Evolutionary conservation across 2,888 invertebrate genomes (phyloP).

Genomic region (Pycnomerus fuliginosus): DNA sequence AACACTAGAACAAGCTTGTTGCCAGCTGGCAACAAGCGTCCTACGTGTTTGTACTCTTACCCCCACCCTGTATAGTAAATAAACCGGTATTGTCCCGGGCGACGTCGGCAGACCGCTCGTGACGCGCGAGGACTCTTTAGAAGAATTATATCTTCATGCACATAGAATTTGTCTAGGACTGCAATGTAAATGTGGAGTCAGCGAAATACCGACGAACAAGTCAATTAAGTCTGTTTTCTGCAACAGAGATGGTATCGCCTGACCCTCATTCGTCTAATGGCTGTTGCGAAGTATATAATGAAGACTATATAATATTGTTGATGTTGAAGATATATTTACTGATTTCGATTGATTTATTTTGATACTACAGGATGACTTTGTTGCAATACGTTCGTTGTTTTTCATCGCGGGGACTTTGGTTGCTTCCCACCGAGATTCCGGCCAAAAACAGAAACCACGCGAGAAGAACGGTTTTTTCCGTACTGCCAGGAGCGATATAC

Average conservation of each 20-base stretch:
- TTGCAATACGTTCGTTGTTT: conserved; percentile 39
- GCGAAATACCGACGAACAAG: conserved; percentile 41
- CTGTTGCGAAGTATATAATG: conserved; percentile 52
- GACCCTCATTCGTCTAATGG: conserved; percentile 49
- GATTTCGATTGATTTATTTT: conserved; percentile 48
- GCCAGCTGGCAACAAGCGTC: no score
- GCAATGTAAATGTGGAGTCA: conserved; percentile 48
- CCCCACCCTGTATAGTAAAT: no score
- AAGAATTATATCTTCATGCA: conserved; percentile 50
- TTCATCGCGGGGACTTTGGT: conserved; percentile 15
- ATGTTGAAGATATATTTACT: conserved; percentile 48
- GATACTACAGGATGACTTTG: conserved; percentile 42
- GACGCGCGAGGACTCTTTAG: conserved; percentile 38
- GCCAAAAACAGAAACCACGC: conserved; percentile 13
- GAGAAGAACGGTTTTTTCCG: not conserved
- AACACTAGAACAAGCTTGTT: no score
- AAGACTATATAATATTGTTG: conserved; percentile 48
- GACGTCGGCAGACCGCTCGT: not conserved
- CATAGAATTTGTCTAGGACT: conserved; percentile 53
- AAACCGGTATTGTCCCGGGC: no score
- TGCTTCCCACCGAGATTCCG: conserved; percentile 23
- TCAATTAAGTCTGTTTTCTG: conserved; percentile 42
- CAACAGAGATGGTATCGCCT: conserved; percentile 40
- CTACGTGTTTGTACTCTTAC: no score
- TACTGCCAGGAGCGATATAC: conserved; percentile 25